Evolutionary conservation across 2,888 invertebrate genomes (phyloP).

Genomic region (Eledona agricola): DNA sequence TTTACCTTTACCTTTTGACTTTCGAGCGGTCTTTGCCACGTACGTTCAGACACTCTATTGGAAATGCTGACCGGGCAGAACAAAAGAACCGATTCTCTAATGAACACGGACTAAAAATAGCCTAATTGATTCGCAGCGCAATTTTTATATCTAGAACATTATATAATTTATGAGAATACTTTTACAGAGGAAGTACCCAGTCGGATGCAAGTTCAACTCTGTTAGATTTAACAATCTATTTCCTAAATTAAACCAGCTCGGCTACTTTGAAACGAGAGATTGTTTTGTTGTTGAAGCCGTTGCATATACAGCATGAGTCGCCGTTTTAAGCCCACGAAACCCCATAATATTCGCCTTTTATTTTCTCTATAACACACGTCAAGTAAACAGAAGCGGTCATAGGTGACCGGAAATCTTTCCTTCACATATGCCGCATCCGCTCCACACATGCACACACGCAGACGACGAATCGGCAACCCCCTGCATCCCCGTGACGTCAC

Average conservation of each 20-base stretch:
- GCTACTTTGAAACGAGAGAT: slow-evolving; percentile 56
- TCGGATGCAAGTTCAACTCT: slow-evolving; percentile 64
- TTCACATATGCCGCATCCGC: slow-evolving; percentile 61
- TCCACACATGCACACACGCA: slow-evolving; percentile 39
- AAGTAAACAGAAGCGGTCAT: slow-evolving; percentile 46
- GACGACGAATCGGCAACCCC: slow-evolving; percentile 46
- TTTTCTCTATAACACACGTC: too few relatives aligned
- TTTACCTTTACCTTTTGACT: too few relatives aligned
- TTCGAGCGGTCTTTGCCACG: too few relatives aligned
- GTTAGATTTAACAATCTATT: slow-evolving; percentile 65
- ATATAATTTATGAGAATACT: slow-evolving; percentile 63
- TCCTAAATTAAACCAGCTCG: slow-evolving; percentile 62
- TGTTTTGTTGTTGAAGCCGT: slow-evolving; percentile 48
- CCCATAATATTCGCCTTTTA: too few relatives aligned
- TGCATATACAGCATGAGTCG: too few relatives aligned
- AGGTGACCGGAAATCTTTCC: slow-evolving; percentile 60
- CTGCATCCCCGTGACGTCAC: slow-evolving; percentile 48
- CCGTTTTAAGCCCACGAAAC: too few relatives aligned
- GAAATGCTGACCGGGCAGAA: too few relatives aligned
- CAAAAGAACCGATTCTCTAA: slow-evolving; percentile 10
- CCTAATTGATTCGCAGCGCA: slow-evolving; percentile 54
- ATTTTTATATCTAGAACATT: slow-evolving; percentile 63
- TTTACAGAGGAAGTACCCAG: slow-evolving; percentile 63
- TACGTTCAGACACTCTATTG: too few relatives aligned
- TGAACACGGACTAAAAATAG: slow-evolving; percentile 30